Evolutionary conservation across 2,888 invertebrate genomes (phyloP), one percentile per base, ranked within the genome.

Genomic region (Apodemia zela): DNA sequence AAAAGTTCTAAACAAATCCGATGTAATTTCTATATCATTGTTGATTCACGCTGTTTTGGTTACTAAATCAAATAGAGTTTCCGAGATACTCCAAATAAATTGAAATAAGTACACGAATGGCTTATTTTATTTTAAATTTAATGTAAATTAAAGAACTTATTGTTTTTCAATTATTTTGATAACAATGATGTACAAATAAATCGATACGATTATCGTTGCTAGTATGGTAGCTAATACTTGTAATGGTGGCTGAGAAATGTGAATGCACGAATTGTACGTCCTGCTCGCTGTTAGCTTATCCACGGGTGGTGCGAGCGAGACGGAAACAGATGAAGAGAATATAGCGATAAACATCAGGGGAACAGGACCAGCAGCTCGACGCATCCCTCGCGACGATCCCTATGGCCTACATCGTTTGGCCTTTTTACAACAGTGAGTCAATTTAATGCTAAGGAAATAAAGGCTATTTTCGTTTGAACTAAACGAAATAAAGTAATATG

Each of bases 321-420:
- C 95, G 82, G 96, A 96, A 86, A 95, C 95, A 68, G 96, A 96
- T 86, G 95, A 95, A 73, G 94, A 94, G 75, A 86, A 93, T 49
- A 85, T 92, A 57, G 85, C 87, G 59, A 85, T 86, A 8, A 80
- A 85, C 0, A 83, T 76, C 25, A 18, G 51, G 25, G 83, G 89
- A 65, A 87, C 89, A 67, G 75, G 77, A 66, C 76, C 85, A 73
- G 78, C 85, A 64, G 78, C 89, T 0, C 66, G 87, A 18, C 66
- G 82, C 66, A 82, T 89, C 83, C 79, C 89, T 61, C 90, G 92
- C 68, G 87, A 92, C 74, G 93, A 93, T 75, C 92, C 93, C 51
- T 67, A 73, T 63, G 72, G 72, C 33, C 64, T 75, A 68, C 72
- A 72, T 58, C 72, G 73, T 3, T 63, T 73, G 62, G 70, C 85